Percentiles rank a stretch among this genome's conserved stretches.
phyloP scores from a whole-genome alignment of 2,888 invertebrate genomes.

The Laspeyria flexula region DNA sequence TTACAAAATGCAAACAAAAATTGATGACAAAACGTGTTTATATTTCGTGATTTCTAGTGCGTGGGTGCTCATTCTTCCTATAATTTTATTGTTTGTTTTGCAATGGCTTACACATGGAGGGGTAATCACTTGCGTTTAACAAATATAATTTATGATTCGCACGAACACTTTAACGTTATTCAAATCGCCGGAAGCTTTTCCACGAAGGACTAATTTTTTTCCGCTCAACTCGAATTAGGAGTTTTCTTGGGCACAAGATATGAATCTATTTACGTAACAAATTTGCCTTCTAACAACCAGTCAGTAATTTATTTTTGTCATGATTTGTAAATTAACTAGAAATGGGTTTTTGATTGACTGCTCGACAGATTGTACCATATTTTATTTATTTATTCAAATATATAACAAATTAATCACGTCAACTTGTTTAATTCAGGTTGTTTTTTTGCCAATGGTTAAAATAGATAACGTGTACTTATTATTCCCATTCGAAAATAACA shows the following conservation, averaged over 20 bases:
- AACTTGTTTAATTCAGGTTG: too few relatives aligned
- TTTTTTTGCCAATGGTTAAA: too few relatives aligned
- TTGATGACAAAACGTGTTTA: too few relatives aligned
- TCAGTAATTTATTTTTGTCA: constrained; percentile 9
- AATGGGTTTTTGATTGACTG: not conserved
- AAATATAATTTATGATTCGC: constrained; percentile 14
- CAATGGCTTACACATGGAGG: not conserved
- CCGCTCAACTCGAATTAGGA: constrained; percentile 11
- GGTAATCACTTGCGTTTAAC: constrained; percentile 4
- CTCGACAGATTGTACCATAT: not conserved
- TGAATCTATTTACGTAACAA: constrained; percentile 15
- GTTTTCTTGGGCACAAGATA: constrained; percentile 22
- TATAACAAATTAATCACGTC: too few relatives aligned
- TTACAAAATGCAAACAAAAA: too few relatives aligned
- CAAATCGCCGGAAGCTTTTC: constrained; percentile 23
- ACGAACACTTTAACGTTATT: constrained; percentile 15
- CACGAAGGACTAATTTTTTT: constrained; percentile 16
- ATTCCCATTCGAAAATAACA: too few relatives aligned
- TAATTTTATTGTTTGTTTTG: constrained; percentile 1
- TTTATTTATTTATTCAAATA: not conserved
- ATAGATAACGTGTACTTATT: too few relatives aligned
- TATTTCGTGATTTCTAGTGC: too few relatives aligned
- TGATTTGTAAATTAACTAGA: constrained; percentile 3
- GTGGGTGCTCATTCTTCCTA: too few relatives aligned
- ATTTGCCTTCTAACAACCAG: not conserved